Conservation (phyloP, 2,113 vertebrate genomes). For the Choloepus hoffmanni region DNA sequence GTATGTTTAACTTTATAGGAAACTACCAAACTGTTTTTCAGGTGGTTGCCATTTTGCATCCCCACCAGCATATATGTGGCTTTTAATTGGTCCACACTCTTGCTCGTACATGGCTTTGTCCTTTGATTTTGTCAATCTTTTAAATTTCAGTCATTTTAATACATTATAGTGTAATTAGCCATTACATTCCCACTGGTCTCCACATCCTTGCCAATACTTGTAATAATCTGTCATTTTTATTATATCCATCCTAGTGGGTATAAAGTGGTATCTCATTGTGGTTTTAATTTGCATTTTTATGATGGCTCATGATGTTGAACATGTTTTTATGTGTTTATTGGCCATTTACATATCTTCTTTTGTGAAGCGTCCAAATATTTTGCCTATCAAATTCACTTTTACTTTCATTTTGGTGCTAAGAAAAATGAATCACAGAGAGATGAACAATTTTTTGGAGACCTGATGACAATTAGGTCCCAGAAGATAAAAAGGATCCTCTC, state of each 20-base stretch:
- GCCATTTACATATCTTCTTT: constrained; percentile 45
- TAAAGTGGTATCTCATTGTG: neutral
- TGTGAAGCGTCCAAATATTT: constrained; percentile 27
- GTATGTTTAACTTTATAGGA: neutral
- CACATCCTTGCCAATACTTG: neutral
- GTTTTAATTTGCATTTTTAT: constrained; percentile 50
- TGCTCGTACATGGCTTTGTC: neutral
- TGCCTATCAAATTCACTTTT: constrained; percentile 56
- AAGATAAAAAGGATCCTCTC: no score
- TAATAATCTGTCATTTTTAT: neutral
- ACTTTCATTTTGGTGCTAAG: constrained; percentile 36
- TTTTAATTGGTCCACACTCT: neutral
- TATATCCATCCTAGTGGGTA: neutral
- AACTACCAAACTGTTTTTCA: neutral
- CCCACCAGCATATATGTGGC: neutral
- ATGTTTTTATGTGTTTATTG: constrained; percentile 23
- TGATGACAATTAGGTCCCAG: neutral
- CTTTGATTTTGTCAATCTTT: neutral
- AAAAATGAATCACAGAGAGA: constrained; percentile 40
- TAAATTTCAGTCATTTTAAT: neutral
- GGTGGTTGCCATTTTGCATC: neutral
- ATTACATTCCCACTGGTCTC: neutral
- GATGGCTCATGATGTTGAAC: constrained; percentile 28
- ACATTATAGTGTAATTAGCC: neutral
- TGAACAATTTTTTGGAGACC: constrained; percentile 5